Conservation (phyloP, 2,113 vertebrate species). For the Anarrhichthys ocellatus region DNA sequence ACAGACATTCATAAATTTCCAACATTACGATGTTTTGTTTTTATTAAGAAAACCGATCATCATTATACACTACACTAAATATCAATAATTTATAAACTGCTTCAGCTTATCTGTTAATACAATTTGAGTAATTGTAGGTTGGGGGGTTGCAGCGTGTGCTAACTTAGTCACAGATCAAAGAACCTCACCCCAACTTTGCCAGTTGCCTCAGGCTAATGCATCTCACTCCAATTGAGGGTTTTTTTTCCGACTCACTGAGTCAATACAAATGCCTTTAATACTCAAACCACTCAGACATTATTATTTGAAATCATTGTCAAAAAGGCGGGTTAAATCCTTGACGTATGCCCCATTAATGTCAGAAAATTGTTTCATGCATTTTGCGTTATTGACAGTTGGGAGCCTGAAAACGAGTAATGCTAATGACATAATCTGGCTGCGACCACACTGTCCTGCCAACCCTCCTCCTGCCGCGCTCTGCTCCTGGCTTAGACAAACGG, state of each 20-base stretch:
- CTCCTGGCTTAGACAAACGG: constrained; percentile 68
- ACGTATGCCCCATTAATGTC: constrained; percentile 74
- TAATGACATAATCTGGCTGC: constrained; percentile 80
- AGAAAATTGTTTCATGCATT: constrained; percentile 79
- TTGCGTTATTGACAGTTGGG: constrained; percentile 80
- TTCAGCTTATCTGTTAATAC: constrained; percentile 61
- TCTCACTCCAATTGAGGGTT: constrained; percentile 72
- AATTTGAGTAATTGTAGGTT: constrained; percentile 68
- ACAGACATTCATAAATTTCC: constrained; percentile 65
- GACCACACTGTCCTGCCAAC: constrained; percentile 55
- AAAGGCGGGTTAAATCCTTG: constrained; percentile 74
- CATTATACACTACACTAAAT: constrained; percentile 55
- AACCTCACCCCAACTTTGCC: constrained; percentile 56
- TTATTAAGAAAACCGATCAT: constrained; percentile 74
- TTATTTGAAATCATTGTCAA: constrained; percentile 79
- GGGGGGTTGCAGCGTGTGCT: constrained; percentile 44
- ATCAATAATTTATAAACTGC: constrained; percentile 67
- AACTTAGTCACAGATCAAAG: constrained; percentile 71
- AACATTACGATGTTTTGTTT: constrained; percentile 65
- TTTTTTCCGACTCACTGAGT: constrained; percentile 68
- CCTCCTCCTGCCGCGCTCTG: constrained; percentile 42
- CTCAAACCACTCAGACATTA: constrained; percentile 56
- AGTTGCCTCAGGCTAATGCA: constrained; percentile 66
- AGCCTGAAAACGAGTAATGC: constrained; percentile 74
- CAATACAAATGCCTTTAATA: constrained; percentile 83